A percentile compares a stretch with the other conserved stretches of the same genome.
phyloP scores from a whole-genome alignment of 2,113 vertebrate species.

The Chlorodrepanis virens region DNA sequence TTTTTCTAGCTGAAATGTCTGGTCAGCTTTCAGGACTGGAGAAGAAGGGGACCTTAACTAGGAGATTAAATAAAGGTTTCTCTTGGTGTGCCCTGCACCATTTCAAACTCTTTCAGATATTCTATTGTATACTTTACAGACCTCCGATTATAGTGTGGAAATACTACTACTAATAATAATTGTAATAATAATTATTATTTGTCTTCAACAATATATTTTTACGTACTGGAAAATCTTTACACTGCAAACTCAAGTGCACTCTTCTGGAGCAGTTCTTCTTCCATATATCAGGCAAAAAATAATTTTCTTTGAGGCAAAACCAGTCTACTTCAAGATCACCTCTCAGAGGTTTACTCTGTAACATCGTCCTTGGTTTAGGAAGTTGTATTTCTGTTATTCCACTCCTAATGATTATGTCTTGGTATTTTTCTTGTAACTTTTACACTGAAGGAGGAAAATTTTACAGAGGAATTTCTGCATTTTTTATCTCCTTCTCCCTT shows the following conservation, averaged over 20 bases:
- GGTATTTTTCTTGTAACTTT: neutral
- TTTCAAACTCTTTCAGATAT: neutral
- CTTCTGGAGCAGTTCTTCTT: neutral
- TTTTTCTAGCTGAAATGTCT: neutral
- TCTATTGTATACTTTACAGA: neutral
- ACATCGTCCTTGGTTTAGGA: neutral
- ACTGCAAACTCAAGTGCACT: neutral
- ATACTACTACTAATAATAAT: neutral
- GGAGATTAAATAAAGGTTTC: neutral
- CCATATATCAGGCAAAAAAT: neutral
- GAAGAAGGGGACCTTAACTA: neutral
- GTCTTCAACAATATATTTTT: neutral
- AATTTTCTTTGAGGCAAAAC: neutral
- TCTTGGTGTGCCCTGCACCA: neutral
- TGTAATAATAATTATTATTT: neutral
- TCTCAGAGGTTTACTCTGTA: neutral
- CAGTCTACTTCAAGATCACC: neutral
- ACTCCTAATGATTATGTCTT: neutral
- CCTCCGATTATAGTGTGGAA: neutral
- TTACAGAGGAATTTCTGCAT: neutral
- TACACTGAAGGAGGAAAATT: neutral
- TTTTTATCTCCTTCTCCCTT: neutral
- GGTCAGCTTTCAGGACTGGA: neutral
- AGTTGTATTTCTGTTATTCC: neutral
- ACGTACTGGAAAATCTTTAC: neutral